A percentile compares a stretch with the other conserved stretches of the same genome.
These are phyloP conservation scores for Thereva nobilitata DNA, from an alignment of 2,888 invertebrate genomes.

Conservation along the genomic window DNA sequence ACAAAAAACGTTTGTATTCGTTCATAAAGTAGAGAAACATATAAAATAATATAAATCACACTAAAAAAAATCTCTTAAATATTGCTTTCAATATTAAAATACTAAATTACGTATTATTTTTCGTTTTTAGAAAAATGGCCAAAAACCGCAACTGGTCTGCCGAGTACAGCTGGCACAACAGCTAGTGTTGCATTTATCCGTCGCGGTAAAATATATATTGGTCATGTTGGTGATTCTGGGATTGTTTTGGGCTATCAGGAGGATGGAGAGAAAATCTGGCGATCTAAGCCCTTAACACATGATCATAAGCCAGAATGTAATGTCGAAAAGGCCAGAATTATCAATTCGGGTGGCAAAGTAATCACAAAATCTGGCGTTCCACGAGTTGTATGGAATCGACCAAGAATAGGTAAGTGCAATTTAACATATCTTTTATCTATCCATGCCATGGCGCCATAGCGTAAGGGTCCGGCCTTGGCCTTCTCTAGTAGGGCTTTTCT, in stretches of 20 bases:
- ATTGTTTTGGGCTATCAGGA: conserved; percentile 86
- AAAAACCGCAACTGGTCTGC: conserved; percentile 89
- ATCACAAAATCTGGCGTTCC: conserved; percentile 82
- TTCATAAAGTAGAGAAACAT: too few species aligned
- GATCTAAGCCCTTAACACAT: conserved; percentile 78
- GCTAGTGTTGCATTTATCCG: conserved; percentile 95
- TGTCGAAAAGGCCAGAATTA: conserved; percentile 82
- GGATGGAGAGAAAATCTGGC: conserved; percentile 73
- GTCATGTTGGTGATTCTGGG: conserved; percentile 98
- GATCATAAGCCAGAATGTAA: conserved; percentile 96
- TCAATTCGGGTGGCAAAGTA: conserved; percentile 79
- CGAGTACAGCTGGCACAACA: conserved; percentile 97
- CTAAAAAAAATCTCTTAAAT: conserved; percentile 1
- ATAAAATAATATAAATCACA: too few species aligned
- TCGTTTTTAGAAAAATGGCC: conserved; percentile 85
- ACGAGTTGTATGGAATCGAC: conserved; percentile 96
- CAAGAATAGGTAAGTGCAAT: conserved; percentile 66
- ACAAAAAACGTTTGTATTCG: too few species aligned
- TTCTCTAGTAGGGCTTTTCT: too few species aligned
- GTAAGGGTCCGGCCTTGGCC: too few species aligned
- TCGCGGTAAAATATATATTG: conserved; percentile 91
- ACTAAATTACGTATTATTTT: conserved; percentile 15
- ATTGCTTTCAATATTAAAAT: not conserved
- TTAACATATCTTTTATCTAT: not conserved
- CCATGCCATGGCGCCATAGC: too few species aligned